phyloP scores from a whole-genome alignment of 2,113 vertebrate genomes.

The Corythoichthys intestinalis region DNA sequence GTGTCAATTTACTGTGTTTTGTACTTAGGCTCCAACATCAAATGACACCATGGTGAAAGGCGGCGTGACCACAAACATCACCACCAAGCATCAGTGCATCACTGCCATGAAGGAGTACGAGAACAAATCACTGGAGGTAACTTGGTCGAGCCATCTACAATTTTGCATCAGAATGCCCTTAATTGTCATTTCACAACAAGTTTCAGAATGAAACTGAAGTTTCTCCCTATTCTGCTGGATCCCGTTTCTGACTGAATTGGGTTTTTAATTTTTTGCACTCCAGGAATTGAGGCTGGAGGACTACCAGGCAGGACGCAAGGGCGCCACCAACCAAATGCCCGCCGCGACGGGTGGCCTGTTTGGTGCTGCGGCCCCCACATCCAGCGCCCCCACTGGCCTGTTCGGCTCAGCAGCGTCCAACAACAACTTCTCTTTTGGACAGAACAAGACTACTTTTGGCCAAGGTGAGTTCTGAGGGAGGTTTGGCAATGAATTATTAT shows the following conservation, averaged over 20 bases:
- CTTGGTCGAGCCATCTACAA: background rate
- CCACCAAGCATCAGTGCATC: slow-evolving; percentile 97
- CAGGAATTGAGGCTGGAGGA: slow-evolving; percentile 83
- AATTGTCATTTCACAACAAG: background rate
- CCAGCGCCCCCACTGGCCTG: slow-evolving; percentile 82
- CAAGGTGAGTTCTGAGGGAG: slow-evolving; percentile 71
- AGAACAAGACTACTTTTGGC: slow-evolving; percentile 86
- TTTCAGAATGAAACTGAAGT: no score
- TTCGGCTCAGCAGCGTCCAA: slow-evolving; percentile 85
- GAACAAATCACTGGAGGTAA: slow-evolving; percentile 74
- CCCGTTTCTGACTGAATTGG: background rate
- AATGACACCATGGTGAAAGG: slow-evolving; percentile 96
- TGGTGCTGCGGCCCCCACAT: slow-evolving; percentile 76
- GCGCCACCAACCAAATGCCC: slow-evolving; percentile 84
- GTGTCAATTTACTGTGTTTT: background rate
- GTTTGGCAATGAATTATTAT: background rate
- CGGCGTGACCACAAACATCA: slow-evolving; percentile 94
- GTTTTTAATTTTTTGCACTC: background rate
- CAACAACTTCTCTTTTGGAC: slow-evolving; percentile 84
- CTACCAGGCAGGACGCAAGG: slow-evolving; percentile 91
- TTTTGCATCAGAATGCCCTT: background rate
- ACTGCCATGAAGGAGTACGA: slow-evolving; percentile 99
- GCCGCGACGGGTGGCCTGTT: slow-evolving; percentile 76
- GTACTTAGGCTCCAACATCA: slow-evolving; percentile 82
- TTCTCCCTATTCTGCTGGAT: background rate